Percentiles rank a stretch among this genome's conserved stretches.
These are phyloP conservation scores for Heliconius hermathena DNA, from an alignment of 1,140 invertebrate species.

Conservation along the genomic window DNA sequence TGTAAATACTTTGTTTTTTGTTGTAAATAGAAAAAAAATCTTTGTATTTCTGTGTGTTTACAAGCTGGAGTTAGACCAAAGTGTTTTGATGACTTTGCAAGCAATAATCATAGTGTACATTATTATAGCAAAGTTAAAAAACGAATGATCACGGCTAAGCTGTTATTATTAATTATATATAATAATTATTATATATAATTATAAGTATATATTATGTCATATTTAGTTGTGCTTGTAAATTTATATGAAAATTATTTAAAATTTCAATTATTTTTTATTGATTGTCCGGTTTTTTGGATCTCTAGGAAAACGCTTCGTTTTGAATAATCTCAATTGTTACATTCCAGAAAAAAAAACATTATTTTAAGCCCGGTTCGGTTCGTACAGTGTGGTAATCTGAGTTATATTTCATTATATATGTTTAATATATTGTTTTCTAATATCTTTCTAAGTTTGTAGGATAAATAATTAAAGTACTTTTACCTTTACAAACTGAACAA, in stretches of 20 bases:
- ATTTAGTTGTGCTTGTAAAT: slow-evolving; percentile 27
- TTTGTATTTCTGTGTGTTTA: slow-evolving; percentile 57
- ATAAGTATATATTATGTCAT: slow-evolving; percentile 20
- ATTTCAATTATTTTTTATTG: slow-evolving; percentile 17
- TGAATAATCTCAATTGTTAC: slow-evolving; percentile 72
- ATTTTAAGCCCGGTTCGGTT: slow-evolving; percentile 58
- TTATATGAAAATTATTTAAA: slow-evolving; percentile 27
- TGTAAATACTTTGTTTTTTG: slow-evolving; percentile 45
- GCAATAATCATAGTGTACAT: slow-evolving; percentile 54
- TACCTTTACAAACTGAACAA: neutral
- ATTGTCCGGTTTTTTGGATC: slow-evolving; percentile 54
- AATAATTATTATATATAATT: too few relatives aligned
- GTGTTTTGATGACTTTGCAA: slow-evolving; percentile 78
- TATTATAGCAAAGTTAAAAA: slow-evolving; percentile 61
- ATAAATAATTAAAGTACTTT: neutral
- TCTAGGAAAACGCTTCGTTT: slow-evolving; percentile 60
- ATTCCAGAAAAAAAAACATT: slow-evolving; percentile 68
- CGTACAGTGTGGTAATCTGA: slow-evolving; percentile 16
- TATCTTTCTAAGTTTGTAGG: slow-evolving; percentile 8
- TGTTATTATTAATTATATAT: slow-evolving; percentile 42
- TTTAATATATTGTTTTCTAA: slow-evolving; percentile 15
- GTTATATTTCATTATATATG: slow-evolving; percentile 17
- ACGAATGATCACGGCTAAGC: slow-evolving; percentile 50
- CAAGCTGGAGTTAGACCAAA: slow-evolving; percentile 83
- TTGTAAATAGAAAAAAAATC: slow-evolving; percentile 50